A percentile compares a stretch with the other conserved stretches of the same genome.
phyloP scores from a whole-genome alignment of 2,797 vertebrate genomes.

The Anisognathus igniventris region DNA sequence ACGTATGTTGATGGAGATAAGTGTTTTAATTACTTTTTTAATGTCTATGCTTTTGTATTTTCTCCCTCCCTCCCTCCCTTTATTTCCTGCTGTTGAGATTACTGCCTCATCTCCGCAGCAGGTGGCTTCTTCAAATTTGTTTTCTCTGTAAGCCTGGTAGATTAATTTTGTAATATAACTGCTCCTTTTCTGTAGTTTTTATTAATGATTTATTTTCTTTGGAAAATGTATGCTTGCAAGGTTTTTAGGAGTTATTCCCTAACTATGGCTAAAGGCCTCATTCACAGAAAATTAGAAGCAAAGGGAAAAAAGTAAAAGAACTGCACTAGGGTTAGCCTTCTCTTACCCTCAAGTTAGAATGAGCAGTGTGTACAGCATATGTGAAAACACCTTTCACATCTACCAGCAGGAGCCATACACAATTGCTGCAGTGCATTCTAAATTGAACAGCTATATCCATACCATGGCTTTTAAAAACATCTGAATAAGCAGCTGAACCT shows the following conservation, averaged over 20 bases:
- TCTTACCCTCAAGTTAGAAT: background rate
- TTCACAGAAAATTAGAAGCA: background rate
- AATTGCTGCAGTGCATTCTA: background rate
- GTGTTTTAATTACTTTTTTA: conserved; percentile 86
- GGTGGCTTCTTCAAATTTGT: conserved; percentile 77
- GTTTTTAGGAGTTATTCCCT: conserved; percentile 43
- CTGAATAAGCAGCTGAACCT: background rate
- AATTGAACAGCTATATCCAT: background rate
- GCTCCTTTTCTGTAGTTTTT: conserved; percentile 69
- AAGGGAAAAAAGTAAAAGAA: background rate
- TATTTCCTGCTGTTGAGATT: conserved; percentile 80
- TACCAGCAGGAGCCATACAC: background rate
- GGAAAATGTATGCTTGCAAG: conserved; percentile 34
- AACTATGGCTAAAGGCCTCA: background rate
- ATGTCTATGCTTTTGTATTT: conserved; percentile 79
- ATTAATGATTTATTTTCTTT: conserved; percentile 72
- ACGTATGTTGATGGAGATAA: conserved; percentile 80
- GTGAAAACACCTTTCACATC: background rate
- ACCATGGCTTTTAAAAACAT: background rate
- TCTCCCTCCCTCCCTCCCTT: conserved; percentile 66
- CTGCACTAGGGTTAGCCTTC: background rate
- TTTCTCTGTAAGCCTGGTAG: conserved; percentile 70
- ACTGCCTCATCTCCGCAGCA: conserved; percentile 80
- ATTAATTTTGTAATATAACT: conserved; percentile 79
- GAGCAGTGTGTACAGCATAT: background rate